These are phyloP conservation scores for Slavum lentiscoides DNA, from an alignment of 2,888 invertebrate genomes.

Conservation along the genomic window DNA sequence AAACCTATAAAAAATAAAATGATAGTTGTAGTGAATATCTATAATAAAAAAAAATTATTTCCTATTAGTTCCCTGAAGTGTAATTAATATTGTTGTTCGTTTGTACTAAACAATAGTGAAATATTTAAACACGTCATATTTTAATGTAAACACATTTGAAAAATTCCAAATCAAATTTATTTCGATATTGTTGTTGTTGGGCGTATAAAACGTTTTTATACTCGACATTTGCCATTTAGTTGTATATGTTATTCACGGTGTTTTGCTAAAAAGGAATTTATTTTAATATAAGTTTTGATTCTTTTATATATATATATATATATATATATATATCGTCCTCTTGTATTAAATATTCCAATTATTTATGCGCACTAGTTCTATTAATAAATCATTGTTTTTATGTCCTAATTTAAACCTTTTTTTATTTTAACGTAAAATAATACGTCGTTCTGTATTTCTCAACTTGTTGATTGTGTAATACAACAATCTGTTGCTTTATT, in stretches of 20 bases:
- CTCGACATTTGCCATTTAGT: too few species aligned
- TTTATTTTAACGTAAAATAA: too few species aligned
- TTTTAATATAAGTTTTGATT: too few species aligned
- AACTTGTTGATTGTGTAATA: constrained; percentile 54
- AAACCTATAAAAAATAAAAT: constrained; percentile 12
- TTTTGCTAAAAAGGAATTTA: too few species aligned
- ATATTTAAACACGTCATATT: not conserved
- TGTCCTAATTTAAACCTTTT: too few species aligned
- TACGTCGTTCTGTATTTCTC: too few species aligned
- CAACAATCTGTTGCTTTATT: constrained; percentile 37
- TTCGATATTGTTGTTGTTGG: not conserved
- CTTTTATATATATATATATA: too few species aligned
- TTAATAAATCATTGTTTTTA: too few species aligned
- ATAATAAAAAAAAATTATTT: constrained; percentile 4
- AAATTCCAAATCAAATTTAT: not conserved
- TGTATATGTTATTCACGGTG: too few species aligned
- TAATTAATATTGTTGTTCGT: not conserved
- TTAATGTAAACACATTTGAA: not conserved
- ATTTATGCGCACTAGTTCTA: too few species aligned
- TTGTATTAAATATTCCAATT: too few species aligned
- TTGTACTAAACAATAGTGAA: not conserved
- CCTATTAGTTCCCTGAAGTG: not conserved
- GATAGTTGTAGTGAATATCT: constrained; percentile 14
- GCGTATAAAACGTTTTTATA: not conserved
- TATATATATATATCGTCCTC: too few species aligned